Conservation (phyloP, 1,140 invertebrate genomes). For the Drosophila neocordata region DNA sequence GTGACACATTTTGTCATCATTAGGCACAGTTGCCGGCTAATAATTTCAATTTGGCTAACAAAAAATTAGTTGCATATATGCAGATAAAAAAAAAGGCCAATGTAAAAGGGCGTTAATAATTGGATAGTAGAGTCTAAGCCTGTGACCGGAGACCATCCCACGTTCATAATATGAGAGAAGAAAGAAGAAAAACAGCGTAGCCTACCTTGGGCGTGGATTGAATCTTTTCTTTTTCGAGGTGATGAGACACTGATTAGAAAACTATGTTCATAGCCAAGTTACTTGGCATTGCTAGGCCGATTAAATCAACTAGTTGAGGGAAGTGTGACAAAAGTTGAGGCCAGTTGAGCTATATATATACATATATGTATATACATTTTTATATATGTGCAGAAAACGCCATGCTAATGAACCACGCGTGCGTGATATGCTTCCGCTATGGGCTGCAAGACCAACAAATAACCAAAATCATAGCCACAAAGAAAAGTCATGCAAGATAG, state of each 20-base stretch:
- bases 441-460: constrained; percentile 7
- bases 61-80: constrained; percentile 58
- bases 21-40: constrained; percentile 80
- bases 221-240: constrained; percentile 57
- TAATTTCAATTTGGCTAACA: constrained; percentile 81
- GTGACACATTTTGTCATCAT: constrained; percentile 82
- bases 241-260: constrained; percentile 78
- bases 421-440: constrained; percentile 62
- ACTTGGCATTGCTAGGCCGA: not conserved
- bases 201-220: too few species aligned
- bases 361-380: not conserved
- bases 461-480: constrained; percentile 5
- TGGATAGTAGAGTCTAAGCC: constrained; percentile 24
- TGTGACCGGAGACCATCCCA: constrained; percentile 56
- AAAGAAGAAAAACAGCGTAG: too few species aligned
- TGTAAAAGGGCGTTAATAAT: constrained; percentile 68
- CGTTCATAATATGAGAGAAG: constrained; percentile 40
- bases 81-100: not conserved
- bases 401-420: constrained; percentile 46
- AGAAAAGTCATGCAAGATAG: constrained; percentile 69
- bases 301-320: not conserved
- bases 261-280: constrained; percentile 35
- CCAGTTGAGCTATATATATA: constrained; percentile 4
- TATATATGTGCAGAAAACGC: constrained; percentile 28
- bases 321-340: constrained; percentile 7